A percentile compares a stretch with the other conserved stretches of the same genome.
phyloP scores from a whole-genome alignment of 2,888 invertebrate species.

The Acheta domesticus region DNA sequence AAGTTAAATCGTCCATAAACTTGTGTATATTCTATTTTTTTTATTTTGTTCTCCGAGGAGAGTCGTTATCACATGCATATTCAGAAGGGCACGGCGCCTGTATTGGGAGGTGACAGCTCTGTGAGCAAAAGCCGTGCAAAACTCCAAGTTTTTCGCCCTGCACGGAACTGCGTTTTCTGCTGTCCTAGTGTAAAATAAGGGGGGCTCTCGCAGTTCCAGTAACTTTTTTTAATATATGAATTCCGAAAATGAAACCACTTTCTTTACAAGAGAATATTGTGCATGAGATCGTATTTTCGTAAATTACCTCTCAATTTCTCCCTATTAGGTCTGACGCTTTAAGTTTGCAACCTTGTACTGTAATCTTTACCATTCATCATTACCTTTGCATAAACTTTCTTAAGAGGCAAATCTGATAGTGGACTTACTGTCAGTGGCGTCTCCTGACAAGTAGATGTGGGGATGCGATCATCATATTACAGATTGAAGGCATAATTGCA shows the following conservation, averaged over 20 bases:
- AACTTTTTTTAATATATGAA: background rate
- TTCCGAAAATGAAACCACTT: background rate
- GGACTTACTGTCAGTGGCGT: no score
- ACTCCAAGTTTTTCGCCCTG: background rate
- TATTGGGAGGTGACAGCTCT: conserved; percentile 18
- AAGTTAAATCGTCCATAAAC: conserved; percentile 18
- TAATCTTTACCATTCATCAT: no score
- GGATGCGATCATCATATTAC: no score
- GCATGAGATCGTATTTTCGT: no score
- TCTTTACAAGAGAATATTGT: background rate
- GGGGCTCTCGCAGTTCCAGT: no score
- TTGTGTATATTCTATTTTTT: conserved; percentile 18
- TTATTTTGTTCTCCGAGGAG: background rate
- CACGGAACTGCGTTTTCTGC: background rate
- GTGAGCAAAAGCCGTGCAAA: background rate
- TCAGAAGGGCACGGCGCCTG: background rate
- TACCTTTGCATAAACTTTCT: no score
- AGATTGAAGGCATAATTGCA: no score
- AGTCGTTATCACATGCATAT: conserved; percentile 18
- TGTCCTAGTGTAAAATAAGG: background rate
- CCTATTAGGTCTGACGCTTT: no score
- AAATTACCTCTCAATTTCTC: no score
- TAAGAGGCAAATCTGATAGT: no score
- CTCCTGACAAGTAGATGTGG: no score
- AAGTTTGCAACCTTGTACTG: no score